Conservation (phyloP, 2,888 invertebrate species). For the Mellilla xanthometata region DNA sequence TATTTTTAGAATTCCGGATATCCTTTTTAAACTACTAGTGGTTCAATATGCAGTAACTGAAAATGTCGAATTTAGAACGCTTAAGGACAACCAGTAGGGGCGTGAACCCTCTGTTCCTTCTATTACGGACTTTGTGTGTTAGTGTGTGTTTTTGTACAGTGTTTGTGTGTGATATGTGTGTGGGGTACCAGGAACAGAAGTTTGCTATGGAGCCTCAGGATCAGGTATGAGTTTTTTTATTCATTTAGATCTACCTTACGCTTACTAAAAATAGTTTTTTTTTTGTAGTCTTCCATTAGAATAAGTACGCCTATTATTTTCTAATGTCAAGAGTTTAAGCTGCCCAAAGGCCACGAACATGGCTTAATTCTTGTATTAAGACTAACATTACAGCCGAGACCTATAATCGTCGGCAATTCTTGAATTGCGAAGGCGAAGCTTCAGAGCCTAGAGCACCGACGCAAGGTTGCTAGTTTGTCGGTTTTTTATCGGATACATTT, state of each 20-base stretch:
- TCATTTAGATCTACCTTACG: neutral
- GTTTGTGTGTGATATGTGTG: slow-evolving; percentile 57
- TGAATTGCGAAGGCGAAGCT: too few species aligned
- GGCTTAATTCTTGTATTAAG: too few species aligned
- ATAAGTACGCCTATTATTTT: too few species aligned
- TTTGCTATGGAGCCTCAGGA: slow-evolving; percentile 97
- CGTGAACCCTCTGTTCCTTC: slow-evolving; percentile 62
- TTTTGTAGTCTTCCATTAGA: too few species aligned
- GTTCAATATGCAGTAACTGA: slow-evolving; percentile 39
- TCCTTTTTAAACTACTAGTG: slow-evolving; percentile 41
- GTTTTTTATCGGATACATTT: too few species aligned
- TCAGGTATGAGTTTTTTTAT: slow-evolving; percentile 64
- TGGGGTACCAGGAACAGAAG: slow-evolving; percentile 85
- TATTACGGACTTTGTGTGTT: slow-evolving; percentile 60
- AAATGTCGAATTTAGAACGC: slow-evolving; percentile 52
- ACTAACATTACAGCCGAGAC: too few species aligned
- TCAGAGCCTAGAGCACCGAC: too few species aligned
- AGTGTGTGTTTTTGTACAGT: slow-evolving; percentile 36
- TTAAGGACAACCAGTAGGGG: slow-evolving; percentile 62
- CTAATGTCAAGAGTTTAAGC: too few species aligned
- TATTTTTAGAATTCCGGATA: slow-evolving; percentile 50
- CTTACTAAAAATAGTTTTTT: too few species aligned
- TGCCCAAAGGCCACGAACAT: too few species aligned
- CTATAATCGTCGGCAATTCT: too few species aligned
- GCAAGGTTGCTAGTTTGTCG: too few species aligned